Evolutionary conservation across 2,113 vertebrate genomes (phyloP).

Genomic region (Lepisosteus osseus): DNA sequence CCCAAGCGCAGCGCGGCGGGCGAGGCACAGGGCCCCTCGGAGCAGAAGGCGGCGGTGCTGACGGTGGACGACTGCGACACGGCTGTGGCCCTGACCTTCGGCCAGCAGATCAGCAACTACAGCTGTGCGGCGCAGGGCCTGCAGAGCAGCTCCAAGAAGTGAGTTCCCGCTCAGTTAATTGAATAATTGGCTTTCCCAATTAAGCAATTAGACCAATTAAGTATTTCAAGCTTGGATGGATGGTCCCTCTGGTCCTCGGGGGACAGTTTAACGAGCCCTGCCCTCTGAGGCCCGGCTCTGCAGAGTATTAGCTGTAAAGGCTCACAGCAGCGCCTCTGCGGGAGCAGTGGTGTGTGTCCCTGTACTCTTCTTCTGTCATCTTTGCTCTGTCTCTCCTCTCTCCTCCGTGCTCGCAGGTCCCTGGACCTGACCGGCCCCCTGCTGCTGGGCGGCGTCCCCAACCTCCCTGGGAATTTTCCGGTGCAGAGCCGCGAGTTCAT

Average conservation of each 20-base stretch:
- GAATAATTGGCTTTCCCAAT: too few relatives aligned
- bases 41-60: slow-evolving; percentile 92
- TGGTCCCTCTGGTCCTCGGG: too few relatives aligned
- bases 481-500: slow-evolving; percentile 87
- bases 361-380: not conserved
- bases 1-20: slow-evolving; percentile 82
- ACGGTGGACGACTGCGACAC: slow-evolving; percentile 90
- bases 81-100: slow-evolving; percentile 85
- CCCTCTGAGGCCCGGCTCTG: too few relatives aligned
- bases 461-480: slow-evolving; percentile 91
- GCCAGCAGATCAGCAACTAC: slow-evolving; percentile 87
- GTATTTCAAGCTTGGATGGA: too few relatives aligned
- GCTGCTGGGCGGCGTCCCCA: slow-evolving; percentile 93
- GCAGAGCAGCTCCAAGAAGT: slow-evolving; percentile 97
- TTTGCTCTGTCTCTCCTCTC: slow-evolving; percentile 3
- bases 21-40: slow-evolving; percentile 88
- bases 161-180: slow-evolving; percentile 44
- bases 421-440: slow-evolving; percentile 94
- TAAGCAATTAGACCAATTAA: too few relatives aligned
- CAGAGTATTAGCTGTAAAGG: too few relatives aligned
- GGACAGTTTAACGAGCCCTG: too few relatives aligned
- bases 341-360: not conserved
- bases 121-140: slow-evolving; percentile 90
- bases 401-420: slow-evolving; percentile 66
- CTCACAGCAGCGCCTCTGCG: not conserved